Conservation (phyloP, 1,140 invertebrate species). For the Neotoxoptera formosana region DNA sequence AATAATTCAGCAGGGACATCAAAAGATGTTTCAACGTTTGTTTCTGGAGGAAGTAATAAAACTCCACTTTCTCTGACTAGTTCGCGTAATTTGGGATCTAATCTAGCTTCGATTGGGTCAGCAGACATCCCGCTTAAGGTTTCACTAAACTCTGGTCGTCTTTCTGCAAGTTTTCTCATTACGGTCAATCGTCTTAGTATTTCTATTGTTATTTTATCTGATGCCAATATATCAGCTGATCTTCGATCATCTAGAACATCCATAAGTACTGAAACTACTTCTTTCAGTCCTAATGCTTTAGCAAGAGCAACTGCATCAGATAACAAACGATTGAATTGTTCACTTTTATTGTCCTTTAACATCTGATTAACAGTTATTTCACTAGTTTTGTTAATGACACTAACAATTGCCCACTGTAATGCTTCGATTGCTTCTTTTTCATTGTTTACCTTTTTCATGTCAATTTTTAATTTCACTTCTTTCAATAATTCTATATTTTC, state of each 20-base stretch:
- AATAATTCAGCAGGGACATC: slow-evolving; percentile 74
- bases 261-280: slow-evolving; percentile 69
- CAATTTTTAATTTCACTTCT: slow-evolving; percentile 62
- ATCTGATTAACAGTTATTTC: slow-evolving; percentile 68
- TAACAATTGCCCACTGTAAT: slow-evolving; percentile 71
- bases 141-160: slow-evolving; percentile 69
- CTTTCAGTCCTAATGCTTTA: slow-evolving; percentile 73
- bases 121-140: slow-evolving; percentile 71
- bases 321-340: slow-evolving; percentile 68
- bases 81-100: slow-evolving; percentile 73
- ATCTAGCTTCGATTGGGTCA: slow-evolving; percentile 72
- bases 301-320: slow-evolving; percentile 76
- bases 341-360: slow-evolving; percentile 66
- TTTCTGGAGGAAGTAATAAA: slow-evolving; percentile 73
- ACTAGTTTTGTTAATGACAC: slow-evolving; percentile 70
- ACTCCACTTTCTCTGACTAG: slow-evolving; percentile 76
- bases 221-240: slow-evolving; percentile 68
- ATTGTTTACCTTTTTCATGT: slow-evolving; percentile 66
- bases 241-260: slow-evolving; percentile 70
- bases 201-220: slow-evolving; percentile 71
- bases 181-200: slow-evolving; percentile 76
- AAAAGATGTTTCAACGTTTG: slow-evolving; percentile 67
- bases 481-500: slow-evolving; percentile 62
- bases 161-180: slow-evolving; percentile 75
- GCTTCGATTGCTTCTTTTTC: slow-evolving; percentile 71